Conservation (phyloP, 1,140 invertebrate genomes). For the Brachionus asplanchnoidis region DNA sequence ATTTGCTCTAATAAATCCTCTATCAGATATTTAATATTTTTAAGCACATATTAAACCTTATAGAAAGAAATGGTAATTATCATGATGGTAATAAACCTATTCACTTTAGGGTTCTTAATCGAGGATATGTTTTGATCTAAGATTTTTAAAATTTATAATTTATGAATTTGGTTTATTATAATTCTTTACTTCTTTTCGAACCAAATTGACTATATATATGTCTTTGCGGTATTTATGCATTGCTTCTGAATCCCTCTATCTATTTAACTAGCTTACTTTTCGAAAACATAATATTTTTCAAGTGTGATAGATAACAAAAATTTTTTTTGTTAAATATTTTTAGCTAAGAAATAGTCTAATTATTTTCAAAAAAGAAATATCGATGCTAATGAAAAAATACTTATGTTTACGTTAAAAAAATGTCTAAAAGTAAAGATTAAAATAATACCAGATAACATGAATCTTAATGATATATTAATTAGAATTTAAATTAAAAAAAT, state of each 20-base stretch:
- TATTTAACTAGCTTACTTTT: neutral
- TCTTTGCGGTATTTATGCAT: neutral
- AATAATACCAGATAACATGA: no score
- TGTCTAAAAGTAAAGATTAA: no score
- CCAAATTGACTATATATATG: neutral
- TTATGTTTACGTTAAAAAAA: no score
- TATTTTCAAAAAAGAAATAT: no score
- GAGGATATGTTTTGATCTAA: neutral
- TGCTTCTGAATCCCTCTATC: neutral
- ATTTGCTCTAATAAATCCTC: neutral
- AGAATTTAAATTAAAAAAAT: no score
- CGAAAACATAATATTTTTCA: neutral
- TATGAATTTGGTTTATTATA: neutral
- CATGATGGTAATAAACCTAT: neutral
- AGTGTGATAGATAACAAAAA: no score
- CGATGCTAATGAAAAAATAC: no score
- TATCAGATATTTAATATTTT: neutral
- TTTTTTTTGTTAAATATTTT: no score
- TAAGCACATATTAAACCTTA: neutral
- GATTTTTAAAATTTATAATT: neutral
- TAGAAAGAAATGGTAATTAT: neutral
- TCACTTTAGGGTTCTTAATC: neutral
- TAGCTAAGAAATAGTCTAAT: no score
- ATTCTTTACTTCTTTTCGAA: neutral
- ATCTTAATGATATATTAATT: no score